These are phyloP conservation scores for Chlorospingus semifuscus DNA, from an alignment of 2,797 vertebrate genomes.

Conservation along the genomic window DNA sequence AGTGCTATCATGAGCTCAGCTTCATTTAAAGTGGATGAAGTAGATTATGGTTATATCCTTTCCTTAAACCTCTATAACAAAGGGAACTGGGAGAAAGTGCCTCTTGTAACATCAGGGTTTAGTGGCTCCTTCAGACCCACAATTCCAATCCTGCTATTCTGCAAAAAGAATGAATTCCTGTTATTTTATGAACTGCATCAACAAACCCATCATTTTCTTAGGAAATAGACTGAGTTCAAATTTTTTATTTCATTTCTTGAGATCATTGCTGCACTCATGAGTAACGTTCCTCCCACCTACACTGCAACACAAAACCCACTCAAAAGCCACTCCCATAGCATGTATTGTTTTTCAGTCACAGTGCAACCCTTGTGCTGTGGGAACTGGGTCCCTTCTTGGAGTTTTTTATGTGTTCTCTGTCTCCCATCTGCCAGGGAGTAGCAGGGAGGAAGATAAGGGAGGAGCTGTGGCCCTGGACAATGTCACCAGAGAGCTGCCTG, in stretches of 20 bases:
- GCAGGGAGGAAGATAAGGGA: not conserved
- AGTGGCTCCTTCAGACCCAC: not conserved
- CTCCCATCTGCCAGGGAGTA: rapidly evolving
- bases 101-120: not conserved
- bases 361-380: not conserved
- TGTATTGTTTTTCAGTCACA: not conserved
- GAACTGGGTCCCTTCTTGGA: not conserved
- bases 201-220: not conserved
- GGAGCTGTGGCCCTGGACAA: not conserved
- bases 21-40: not conserved
- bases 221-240: not conserved
- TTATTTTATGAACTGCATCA: not conserved
- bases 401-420: not conserved
- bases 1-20: not conserved
- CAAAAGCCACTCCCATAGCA: not conserved
- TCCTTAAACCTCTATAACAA: not conserved
- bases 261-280: not conserved
- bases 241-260: not conserved
- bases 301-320: not conserved
- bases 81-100: not conserved
- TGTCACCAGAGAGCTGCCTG: not conserved
- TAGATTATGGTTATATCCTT: not conserved
- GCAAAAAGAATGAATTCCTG: not conserved
- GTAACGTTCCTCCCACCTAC: not conserved
- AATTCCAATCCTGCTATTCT: not conserved